Base-by-base conservation (phyloP, 2,888 invertebrate species). In the Lissocephala sabroskyi region DNA sequence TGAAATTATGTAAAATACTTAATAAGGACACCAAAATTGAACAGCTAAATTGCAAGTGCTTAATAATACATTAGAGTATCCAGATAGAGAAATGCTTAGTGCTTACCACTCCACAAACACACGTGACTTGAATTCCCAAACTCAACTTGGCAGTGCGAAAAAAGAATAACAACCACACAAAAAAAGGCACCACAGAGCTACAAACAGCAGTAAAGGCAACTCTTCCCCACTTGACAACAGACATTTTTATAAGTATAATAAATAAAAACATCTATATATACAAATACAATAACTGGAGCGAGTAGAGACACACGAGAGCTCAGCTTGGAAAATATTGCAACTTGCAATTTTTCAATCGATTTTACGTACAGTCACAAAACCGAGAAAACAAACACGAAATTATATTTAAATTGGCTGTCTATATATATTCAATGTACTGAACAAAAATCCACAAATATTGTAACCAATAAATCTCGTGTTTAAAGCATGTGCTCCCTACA, bases 161-260 rank as follows among this genome's bases (percentile, higher is more conserved):
- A 26, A 23, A 29, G n/a, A 41, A 28, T 16, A 41, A 36, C 28
- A 41, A 33, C 62, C 77, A 74, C 75, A 62, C 77, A 77, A 75
- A 62, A 74, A 64, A 62, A 70, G 55, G 75, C 77, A 77, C 77
- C 73, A 77, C 62, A 57, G 66, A 74, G 77, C 64, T 77, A 77
- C 75, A 74, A 73, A 71, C 57, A n/a, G 68, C 56, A 66, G 49
- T 45, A 53, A 51, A 54, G 46, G 54, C 62, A 56, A 50, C 40
- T 59, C 64, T 47, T 52, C 52, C 53, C 65, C 53, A 56, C 3
- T 43, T 45, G 56, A 62, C 30, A 32, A 3, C 30, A 56, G 9
- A 16, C 26, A 64, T 55, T 37, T 50, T 52, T 39, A n/a, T n/a
- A n/a, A n/a, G n/a, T n/a, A 62, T 61, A 56, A 59, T 42, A 48